Percentiles rank a stretch among this genome's conserved stretches.
Evolutionary conservation across 2,888 invertebrate genomes (phyloP).

Genomic region (Norana najaformis): DNA sequence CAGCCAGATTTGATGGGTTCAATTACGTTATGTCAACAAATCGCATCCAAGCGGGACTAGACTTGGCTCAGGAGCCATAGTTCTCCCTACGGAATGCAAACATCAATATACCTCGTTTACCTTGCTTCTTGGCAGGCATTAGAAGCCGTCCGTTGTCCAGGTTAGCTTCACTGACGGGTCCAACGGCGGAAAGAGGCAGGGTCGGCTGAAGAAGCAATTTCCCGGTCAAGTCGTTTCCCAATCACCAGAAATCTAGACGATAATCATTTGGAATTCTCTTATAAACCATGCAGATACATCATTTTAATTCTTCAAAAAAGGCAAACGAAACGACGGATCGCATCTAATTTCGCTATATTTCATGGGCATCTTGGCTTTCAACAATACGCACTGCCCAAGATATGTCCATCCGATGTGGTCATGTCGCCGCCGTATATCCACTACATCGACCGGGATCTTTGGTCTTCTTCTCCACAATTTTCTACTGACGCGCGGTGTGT

Average conservation of each 20-base stretch:
- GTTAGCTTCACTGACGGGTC: slow-evolving; percentile 15
- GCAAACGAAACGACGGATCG: not conserved
- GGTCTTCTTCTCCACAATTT: not conserved
- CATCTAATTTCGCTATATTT: not conserved
- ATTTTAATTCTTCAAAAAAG: not conserved
- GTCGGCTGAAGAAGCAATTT: not conserved
- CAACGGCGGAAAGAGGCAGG: not conserved
- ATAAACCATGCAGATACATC: not conserved
- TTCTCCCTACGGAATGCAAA: not conserved
- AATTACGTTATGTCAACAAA: slow-evolving; percentile 2
- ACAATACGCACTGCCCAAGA: not conserved
- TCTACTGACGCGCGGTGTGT: not conserved
- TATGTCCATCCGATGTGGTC: not conserved
- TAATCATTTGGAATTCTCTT: not conserved
- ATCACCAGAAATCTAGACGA: not conserved
- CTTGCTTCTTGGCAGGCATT: slow-evolving; percentile 25
- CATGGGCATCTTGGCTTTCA: not conserved
- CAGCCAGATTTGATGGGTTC: not conserved
- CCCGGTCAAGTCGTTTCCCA: not conserved
- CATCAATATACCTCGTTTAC: slow-evolving; percentile 2
- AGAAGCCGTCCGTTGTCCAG: slow-evolving; percentile 23
- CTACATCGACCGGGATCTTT: not conserved
- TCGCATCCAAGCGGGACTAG: not conserved
- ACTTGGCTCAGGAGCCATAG: not conserved
- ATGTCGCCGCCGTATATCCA: slow-evolving; percentile 5